Evolutionary conservation across 2,888 invertebrate species (phyloP).

Genomic region (Apotomis turbidana): DNA sequence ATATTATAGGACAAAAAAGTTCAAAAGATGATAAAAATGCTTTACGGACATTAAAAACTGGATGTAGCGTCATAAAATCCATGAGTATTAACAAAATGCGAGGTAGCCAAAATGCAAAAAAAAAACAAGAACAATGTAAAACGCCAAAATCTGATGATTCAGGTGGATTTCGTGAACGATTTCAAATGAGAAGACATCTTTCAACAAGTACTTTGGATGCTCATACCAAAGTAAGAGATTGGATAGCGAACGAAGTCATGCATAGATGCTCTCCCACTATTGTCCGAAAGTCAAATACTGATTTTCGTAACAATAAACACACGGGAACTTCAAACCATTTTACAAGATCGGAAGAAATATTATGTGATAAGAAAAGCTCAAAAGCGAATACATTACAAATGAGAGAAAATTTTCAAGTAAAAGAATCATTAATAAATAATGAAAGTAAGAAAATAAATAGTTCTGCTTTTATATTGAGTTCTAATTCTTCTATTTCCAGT

Average conservation of each 20-base stretch:
- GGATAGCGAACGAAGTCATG: constrained; percentile 92
- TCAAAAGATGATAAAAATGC: constrained; percentile 75
- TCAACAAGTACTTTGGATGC: constrained; percentile 93
- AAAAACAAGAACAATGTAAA: constrained; percentile 82
- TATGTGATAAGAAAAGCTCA: constrained; percentile 65
- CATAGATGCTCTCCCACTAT: constrained; percentile 88
- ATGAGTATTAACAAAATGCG: constrained; percentile 81
- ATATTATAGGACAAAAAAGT: constrained; percentile 76
- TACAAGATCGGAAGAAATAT: constrained; percentile 76
- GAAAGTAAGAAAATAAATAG: constrained; percentile 70
- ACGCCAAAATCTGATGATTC: constrained; percentile 83
- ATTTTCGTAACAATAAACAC: constrained; percentile 64
- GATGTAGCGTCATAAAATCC: constrained; percentile 84
- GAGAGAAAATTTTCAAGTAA: constrained; percentile 52
- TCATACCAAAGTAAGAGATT: constrained; percentile 93
- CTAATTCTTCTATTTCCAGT: constrained; percentile 72
- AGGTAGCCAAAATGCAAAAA: constrained; percentile 77
- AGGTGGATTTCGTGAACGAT: constrained; percentile 83
- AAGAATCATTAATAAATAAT: constrained; percentile 54
- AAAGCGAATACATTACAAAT: constrained; percentile 58
- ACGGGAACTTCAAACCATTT: constrained; percentile 63
- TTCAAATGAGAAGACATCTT: constrained; percentile 87
- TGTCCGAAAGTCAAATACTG: constrained; percentile 80
- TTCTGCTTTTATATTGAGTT: constrained; percentile 76
- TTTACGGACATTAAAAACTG: constrained; percentile 75